Evolutionary conservation across 2,797 vertebrate genomes (phyloP).

Genomic region (Catamblyrhynchus diadema): DNA sequence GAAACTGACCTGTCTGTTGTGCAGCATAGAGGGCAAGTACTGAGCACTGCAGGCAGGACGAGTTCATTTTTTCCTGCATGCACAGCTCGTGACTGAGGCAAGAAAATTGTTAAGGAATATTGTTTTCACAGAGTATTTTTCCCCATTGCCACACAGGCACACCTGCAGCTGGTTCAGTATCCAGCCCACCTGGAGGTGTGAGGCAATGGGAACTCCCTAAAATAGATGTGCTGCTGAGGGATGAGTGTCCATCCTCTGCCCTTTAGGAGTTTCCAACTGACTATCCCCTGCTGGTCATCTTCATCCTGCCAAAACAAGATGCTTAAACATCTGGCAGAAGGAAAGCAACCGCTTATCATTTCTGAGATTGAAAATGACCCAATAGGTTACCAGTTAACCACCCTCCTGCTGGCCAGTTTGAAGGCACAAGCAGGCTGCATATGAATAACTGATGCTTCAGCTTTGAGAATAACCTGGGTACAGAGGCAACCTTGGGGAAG

Average conservation of each 20-base stretch:
- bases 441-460: not conserved
- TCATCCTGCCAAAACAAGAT: slow-evolving; percentile 10
- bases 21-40: not conserved
- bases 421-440: not conserved
- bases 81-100: not conserved
- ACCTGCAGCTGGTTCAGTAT: slow-evolving; percentile 1
- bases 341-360: not conserved
- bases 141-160: not conserved
- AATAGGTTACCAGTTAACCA: not conserved
- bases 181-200: not conserved
- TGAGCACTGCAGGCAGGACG: not conserved
- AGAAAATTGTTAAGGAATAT: not conserved
- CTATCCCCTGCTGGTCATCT: not conserved
- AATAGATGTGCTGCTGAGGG: not conserved
- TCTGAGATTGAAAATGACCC: not conserved
- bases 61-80: not conserved
- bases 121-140: not conserved
- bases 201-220: not conserved
- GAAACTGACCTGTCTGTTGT: not conserved
- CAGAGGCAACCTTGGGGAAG: not conserved
- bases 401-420: not conserved
- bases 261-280: not conserved
- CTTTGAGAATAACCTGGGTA: not conserved
- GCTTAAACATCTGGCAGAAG: slow-evolving; percentile 1
- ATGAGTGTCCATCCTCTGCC: not conserved